These are phyloP conservation scores for Clarias laeviceps DNA, from an alignment of 2,797 vertebrate species.

Conservation along the genomic window DNA sequence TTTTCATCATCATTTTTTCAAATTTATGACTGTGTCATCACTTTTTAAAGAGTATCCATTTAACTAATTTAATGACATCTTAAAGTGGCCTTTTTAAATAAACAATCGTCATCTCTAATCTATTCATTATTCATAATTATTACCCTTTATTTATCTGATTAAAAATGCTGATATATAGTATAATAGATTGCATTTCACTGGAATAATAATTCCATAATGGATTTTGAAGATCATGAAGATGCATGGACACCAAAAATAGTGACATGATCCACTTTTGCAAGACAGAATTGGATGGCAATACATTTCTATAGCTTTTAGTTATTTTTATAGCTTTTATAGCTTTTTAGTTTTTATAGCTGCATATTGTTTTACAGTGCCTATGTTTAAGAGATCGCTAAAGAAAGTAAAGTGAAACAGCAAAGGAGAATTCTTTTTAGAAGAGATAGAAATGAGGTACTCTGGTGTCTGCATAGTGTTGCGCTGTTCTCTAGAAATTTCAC, in stretches of 20 bases:
- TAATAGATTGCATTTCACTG: conserved; percentile 33
- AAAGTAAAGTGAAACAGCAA: not conserved
- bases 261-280: not conserved
- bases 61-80: not conserved
- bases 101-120: not conserved
- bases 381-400: not conserved
- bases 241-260: not conserved
- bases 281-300: not conserved
- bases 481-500: conserved; percentile 49
- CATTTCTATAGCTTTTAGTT: no score
- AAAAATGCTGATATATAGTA: conserved; percentile 18
- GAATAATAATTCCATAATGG: conserved; percentile 5
- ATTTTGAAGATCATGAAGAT: not conserved
- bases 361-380: not conserved
- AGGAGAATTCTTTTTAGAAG: conserved; percentile 18
- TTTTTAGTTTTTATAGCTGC: not conserved
- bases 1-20: no score
- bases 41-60: conserved; percentile 11
- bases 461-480: conserved; percentile 41
- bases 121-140: conserved; percentile 21
- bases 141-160: conserved; percentile 37
- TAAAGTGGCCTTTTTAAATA: not conserved
- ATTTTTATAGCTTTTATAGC: not conserved
- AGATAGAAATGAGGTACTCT: conserved; percentile 27
- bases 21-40: conserved; percentile 25